These are phyloP conservation scores for Cataglyphis cursor DNA, from an alignment of 2,888 invertebrate genomes.

Conservation along the genomic window DNA sequence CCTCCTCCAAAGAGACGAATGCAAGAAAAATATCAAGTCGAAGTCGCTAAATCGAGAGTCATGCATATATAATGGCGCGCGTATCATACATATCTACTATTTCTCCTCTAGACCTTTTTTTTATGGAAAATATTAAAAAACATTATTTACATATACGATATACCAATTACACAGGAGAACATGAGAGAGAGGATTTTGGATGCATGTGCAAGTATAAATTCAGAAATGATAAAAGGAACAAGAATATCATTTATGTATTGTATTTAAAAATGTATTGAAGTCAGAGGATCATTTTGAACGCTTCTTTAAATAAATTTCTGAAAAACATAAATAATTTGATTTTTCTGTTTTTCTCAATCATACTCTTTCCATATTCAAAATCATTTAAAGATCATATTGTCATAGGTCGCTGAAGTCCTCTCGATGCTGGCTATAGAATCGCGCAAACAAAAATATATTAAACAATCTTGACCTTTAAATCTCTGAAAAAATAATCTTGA, in stretches of 20 bases:
- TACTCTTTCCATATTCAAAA: background rate
- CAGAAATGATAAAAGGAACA: background rate
- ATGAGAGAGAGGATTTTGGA: background rate
- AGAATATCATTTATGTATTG: background rate
- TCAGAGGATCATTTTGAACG: background rate
- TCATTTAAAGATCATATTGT: background rate
- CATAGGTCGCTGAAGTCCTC: background rate
- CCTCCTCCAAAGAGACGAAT: too few relatives aligned
- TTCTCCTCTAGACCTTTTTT: background rate
- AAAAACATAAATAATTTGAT: background rate
- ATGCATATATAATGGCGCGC: too few relatives aligned
- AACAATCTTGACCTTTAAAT: too few relatives aligned
- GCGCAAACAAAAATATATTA: background rate
- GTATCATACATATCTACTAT: too few relatives aligned
- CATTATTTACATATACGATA: background rate
- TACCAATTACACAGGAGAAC: background rate
- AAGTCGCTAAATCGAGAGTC: too few relatives aligned
- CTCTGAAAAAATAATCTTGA: too few relatives aligned
- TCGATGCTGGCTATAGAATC: background rate
- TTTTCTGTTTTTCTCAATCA: background rate
- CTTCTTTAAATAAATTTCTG: background rate
- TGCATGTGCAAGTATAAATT: background rate
- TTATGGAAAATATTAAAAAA: background rate
- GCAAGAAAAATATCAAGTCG: too few relatives aligned
- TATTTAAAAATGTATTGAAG: background rate